Conservation (phyloP, 1,140 invertebrate species). For the Triops longicaudatus region DNA sequence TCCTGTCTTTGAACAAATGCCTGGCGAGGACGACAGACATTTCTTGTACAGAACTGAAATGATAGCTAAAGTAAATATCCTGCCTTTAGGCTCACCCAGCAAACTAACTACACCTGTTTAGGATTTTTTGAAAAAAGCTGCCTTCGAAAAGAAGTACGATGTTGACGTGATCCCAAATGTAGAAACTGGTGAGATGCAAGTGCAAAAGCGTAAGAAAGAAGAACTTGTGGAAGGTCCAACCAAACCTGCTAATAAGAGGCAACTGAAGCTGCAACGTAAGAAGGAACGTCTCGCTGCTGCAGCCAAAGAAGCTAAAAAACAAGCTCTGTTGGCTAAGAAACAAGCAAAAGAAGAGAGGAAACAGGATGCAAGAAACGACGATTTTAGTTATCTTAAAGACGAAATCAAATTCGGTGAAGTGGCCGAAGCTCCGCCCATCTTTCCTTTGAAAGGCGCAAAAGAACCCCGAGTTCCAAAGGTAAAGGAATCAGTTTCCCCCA, state of each 20-base stretch:
- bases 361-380: conserved; percentile 32
- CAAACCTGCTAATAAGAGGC: conserved; percentile 36
- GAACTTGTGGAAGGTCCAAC: conserved; percentile 41
- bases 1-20: conserved; percentile 44
- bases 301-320: conserved; percentile 41
- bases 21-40: conserved; percentile 40
- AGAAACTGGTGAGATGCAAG: conserved; percentile 43
- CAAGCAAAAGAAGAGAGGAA: conserved; percentile 23
- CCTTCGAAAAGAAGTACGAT: conserved; percentile 48
- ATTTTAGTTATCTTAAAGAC: conserved; percentile 43
- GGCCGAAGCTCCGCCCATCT: conserved; percentile 52
- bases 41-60: conserved; percentile 45
- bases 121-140: conserved; percentile 33
- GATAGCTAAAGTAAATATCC: conserved; percentile 44
- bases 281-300: conserved; percentile 34
- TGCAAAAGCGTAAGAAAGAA: conserved; percentile 42
- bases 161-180: conserved; percentile 45
- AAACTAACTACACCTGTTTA: neutral
- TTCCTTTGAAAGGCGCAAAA: conserved; percentile 44
- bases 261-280: conserved; percentile 41
- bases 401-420: conserved; percentile 56
- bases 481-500: conserved; percentile 25
- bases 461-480: conserved; percentile 31
- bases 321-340: conserved; percentile 34
- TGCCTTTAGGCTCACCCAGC: neutral